These are phyloP conservation scores for Nowickia ferox DNA, from an alignment of 2,888 invertebrate genomes.

Conservation along the genomic window DNA sequence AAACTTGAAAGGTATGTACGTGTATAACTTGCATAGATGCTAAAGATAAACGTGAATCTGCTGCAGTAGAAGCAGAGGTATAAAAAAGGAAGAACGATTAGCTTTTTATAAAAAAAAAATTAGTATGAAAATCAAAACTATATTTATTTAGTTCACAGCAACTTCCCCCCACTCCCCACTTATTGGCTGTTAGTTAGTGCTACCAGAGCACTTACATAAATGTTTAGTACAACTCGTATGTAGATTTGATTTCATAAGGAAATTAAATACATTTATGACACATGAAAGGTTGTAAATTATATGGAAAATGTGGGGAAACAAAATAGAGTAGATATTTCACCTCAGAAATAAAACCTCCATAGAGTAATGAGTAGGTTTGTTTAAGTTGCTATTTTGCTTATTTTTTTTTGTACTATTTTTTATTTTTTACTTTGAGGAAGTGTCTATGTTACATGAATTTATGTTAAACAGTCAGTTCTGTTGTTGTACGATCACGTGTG, in stretches of 20 bases:
- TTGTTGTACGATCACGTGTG: constrained; percentile 64
- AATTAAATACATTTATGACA: constrained; percentile 45
- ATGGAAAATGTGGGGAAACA: constrained; percentile 33
- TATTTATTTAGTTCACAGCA: constrained; percentile 35
- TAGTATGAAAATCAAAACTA: constrained; percentile 50
- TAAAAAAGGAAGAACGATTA: constrained; percentile 20
- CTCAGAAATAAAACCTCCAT: constrained; percentile 36
- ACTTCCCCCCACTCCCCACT: constrained; percentile 7
- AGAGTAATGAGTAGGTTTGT: constrained; percentile 47
- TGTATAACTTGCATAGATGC: no score
- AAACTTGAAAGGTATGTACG: neutral
- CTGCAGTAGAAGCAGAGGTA: neutral
- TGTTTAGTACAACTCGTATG: neutral
- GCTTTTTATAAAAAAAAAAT: constrained; percentile 26
- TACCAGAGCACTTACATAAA: neutral
- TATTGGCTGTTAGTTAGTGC: neutral
- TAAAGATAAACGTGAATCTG: neutral
- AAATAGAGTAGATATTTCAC: constrained; percentile 1
- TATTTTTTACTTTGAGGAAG: constrained; percentile 56
- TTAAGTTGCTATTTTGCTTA: neutral
- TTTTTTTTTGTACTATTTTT: neutral
- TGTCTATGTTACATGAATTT: constrained; percentile 51
- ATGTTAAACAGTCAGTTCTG: constrained; percentile 40
- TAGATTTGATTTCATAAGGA: constrained; percentile 53
- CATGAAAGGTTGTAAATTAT: constrained; percentile 52